Evolutionary conservation across 2,113 vertebrate species (phyloP).

Genomic region (Bubo bubo): DNA sequence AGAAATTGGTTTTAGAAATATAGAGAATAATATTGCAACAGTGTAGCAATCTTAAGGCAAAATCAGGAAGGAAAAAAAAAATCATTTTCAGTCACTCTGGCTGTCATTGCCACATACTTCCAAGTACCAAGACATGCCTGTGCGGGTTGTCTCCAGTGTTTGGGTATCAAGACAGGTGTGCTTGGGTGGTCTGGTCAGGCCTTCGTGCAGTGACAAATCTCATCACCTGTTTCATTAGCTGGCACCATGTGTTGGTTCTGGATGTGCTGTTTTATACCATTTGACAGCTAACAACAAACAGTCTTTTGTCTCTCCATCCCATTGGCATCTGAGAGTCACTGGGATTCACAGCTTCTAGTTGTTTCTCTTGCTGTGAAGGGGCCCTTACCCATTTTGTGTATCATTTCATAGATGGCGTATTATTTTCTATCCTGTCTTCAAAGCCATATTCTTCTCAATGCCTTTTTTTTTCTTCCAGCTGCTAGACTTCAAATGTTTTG

Average conservation of each 20-base stretch:
- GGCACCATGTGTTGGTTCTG: background rate
- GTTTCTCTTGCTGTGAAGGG: background rate
- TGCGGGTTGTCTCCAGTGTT: background rate
- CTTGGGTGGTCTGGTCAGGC: background rate
- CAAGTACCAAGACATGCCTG: background rate
- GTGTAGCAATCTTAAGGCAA: background rate
- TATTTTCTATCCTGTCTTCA: background rate
- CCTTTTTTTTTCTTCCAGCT: background rate
- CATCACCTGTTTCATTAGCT: background rate
- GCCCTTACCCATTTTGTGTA: background rate
- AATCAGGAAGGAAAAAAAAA: background rate
- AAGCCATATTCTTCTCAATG: background rate
- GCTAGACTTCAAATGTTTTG: background rate
- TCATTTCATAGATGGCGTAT: background rate
- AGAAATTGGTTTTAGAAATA: background rate
- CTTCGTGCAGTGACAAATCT: background rate
- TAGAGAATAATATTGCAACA: background rate
- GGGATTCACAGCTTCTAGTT: background rate
- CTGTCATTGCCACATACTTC: accelerated
- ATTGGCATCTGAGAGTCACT: background rate
- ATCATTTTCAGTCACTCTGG: background rate
- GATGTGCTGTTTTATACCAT: background rate
- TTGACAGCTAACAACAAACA: background rate
- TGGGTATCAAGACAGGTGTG: background rate
- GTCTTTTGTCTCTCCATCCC: background rate